Base-by-base conservation (phyloP, 2,888 invertebrate species). In the Drosophila helvetica region DNA sequence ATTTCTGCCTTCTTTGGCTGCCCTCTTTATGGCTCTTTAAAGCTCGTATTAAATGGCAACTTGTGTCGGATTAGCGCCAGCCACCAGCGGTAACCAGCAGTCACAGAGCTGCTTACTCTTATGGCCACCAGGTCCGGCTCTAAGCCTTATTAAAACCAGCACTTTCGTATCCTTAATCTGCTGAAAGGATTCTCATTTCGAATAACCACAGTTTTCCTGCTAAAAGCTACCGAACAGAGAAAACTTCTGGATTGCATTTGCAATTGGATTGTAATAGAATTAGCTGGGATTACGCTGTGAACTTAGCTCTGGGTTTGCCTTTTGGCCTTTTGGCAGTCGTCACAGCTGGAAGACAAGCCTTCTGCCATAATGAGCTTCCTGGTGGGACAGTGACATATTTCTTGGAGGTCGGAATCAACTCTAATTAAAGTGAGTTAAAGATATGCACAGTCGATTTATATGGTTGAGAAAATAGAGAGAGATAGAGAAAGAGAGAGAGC, bases 11-110 rank as follows among this genome's bases (percentile, higher is more conserved):
- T 47, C 27, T 58, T 50, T 22, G 19, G 65, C 64, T 47, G 66
- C 66, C 56, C 65, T 52, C 74, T 82, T 86, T 69, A 80, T 67
- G 77, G 75, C 77, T 71, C 73, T 86, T 82, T 84, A 86, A 86
- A 45, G 54, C 55, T 47, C 71, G 65, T 76, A 66, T 81, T 81
- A 75, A 84, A 79, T 48, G 55, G 66, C 67, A 74, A 68, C 74
- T 74, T 69, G 64, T 80, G 69, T 65, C 60, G 67, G 71, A 82
- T 78, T 73, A 77, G 67, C 62, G 48, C 47, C 19, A 7, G 38
- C 15, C 38, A 38, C 15, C 15, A 38, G 38, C 33, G n/a, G n/a
- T n/a, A n/a, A n/a, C n/a, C n/a, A n/a, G n/a, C 38, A 38, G 38
- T 7, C 15, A 15, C 38, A 6, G 38, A n/a, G 38, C n/a, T 38